Evolutionary conservation across 2,113 vertebrate genomes (phyloP), one percentile per base, ranked within the genome.

Genomic region (Pteropus alecto): DNA sequence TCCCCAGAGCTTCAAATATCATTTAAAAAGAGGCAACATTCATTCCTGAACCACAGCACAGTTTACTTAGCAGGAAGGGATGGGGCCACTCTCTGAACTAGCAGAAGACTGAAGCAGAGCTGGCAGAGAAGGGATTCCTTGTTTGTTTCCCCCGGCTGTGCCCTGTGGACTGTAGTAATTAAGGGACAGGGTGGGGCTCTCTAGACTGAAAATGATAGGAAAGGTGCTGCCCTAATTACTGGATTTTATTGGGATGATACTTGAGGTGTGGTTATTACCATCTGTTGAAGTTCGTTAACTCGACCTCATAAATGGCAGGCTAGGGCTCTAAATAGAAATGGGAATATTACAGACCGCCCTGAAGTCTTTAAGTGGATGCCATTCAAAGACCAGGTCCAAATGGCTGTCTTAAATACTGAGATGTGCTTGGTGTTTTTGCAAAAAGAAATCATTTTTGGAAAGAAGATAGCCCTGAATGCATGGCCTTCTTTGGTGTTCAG

Each of bases 151-250:
- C 92, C 43, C 48, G 81, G 83, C 71, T 68, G 78, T 81, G 88
- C 96, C 87, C 90, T 95, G 35, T 2, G 7, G 96, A 97, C 77
- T 22, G 9, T 82, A 82, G 67, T 94, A 97, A 98, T 97, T 97
- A 97, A 88, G 92, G 82, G 48, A 60, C 71, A 63, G 90, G 97
- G 93, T 81, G 94, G 76, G 79, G 92, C 92, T 93, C 70, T 77
- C 51, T 96, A 87, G 92, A 79, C 68, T 96, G 84, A 96, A 94
- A 93, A 97, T 96, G 88, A 97, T 97, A 98, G 94, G 98, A 97
- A 94, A 98, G 90, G 92, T 94, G 61, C 91, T 96, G 65, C 35
- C 63, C 56, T 98, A 93, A 98, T 98, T 98, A 98, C 41, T 94
- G 41, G 92, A 9, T 92, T 97, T 97, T 96, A 93, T 96, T 94